Percentiles rank a stretch among this genome's conserved stretches.
These are phyloP conservation scores for Dolichomitus sp. DNA, from an alignment of 2,888 invertebrate species.

Conservation along the genomic window DNA sequence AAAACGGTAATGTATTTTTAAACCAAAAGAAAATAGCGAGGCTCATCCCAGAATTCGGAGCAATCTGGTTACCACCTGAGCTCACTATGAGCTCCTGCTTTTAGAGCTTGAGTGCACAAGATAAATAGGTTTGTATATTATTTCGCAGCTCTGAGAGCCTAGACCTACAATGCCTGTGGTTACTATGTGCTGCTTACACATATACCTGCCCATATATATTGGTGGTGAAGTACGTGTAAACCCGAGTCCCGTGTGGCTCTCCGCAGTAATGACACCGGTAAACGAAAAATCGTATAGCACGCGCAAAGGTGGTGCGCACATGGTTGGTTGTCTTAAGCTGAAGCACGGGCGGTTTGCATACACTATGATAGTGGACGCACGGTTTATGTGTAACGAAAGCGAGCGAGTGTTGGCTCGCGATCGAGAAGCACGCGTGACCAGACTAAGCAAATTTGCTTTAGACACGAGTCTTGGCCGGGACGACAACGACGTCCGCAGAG, in stretches of 20 bases:
- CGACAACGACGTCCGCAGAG: slow-evolving; percentile 59
- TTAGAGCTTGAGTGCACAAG: slow-evolving; percentile 47
- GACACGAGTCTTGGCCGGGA: slow-evolving; percentile 64
- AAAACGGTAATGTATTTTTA: too few species aligned
- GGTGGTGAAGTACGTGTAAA: slow-evolving; percentile 69
- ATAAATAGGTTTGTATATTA: slow-evolving; percentile 64
- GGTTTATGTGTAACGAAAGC: slow-evolving; percentile 43
- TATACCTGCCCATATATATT: slow-evolving; percentile 10
- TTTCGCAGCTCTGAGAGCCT: slow-evolving; percentile 48
- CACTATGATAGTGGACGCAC: slow-evolving; percentile 4
- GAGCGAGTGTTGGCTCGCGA: slow-evolving; percentile 64
- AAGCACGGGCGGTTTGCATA: slow-evolving; percentile 37
- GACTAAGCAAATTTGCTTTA: slow-evolving; percentile 77
- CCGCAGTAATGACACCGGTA: slow-evolving; percentile 78
- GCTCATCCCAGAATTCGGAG: slow-evolving; percentile 3
- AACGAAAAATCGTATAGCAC: slow-evolving; percentile 68
- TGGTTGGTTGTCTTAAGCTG: slow-evolving; percentile 41
- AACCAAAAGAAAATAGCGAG: background rate
- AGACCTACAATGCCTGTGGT: slow-evolving; percentile 25
- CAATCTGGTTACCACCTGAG: slow-evolving; percentile 37
- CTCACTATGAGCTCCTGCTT: slow-evolving; percentile 38
- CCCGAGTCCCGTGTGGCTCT: slow-evolving; percentile 60
- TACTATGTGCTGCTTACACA: slow-evolving; percentile 35
- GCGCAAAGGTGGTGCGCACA: slow-evolving; percentile 52
- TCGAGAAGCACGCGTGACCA: slow-evolving; percentile 77